These are phyloP conservation scores for Gavia stellata DNA, from an alignment of 2,113 vertebrate species.

Conservation along the genomic window DNA sequence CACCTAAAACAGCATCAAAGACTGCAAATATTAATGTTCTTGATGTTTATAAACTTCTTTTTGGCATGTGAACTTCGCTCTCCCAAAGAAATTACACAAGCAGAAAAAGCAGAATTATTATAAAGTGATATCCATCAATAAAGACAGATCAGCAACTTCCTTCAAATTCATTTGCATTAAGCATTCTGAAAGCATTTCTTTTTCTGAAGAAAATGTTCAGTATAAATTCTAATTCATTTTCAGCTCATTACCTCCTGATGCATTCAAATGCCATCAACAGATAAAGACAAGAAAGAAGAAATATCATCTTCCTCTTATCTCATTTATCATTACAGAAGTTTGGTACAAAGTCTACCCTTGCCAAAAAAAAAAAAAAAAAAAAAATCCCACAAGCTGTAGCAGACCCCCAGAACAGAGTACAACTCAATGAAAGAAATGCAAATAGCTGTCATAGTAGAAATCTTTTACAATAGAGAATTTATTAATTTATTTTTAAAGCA, in stretches of 20 bases:
- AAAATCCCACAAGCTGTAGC: neutral
- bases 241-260: neutral
- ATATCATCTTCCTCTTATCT: neutral
- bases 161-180: constrained; percentile 3
- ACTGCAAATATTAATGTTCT: neutral
- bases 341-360: neutral
- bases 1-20: neutral
- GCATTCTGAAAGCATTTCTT: neutral
- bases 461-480: neutral
- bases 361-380: neutral
- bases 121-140: neutral
- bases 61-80: neutral
- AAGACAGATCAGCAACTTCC: neutral
- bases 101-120: neutral
- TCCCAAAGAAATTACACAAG: neutral
- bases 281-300: neutral
- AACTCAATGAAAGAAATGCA: neutral
- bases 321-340: neutral
- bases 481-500: constrained; percentile 12
- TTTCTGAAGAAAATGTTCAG: neutral
- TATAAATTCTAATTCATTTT: constrained; percentile 25
- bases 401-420: neutral
- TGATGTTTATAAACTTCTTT: neutral
- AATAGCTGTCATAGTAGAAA: neutral
- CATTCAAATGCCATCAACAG: neutral